Evolutionary conservation across 2,113 vertebrate species (phyloP).

Genomic region (Pygoscelis antarcticus): DNA sequence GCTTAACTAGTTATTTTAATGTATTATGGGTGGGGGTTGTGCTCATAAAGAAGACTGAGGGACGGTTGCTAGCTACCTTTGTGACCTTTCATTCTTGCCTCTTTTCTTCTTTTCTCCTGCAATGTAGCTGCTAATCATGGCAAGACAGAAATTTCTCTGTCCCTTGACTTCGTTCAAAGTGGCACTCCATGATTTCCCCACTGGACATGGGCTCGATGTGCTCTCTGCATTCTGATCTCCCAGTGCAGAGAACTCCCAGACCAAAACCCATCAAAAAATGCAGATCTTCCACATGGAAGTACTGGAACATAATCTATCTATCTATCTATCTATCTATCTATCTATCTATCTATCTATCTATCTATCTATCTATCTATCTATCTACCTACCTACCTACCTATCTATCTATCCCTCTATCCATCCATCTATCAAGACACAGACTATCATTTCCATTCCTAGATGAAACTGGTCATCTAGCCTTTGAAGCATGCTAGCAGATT

Average conservation of each 20-base stretch:
- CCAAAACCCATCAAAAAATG: neutral
- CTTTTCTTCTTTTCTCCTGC: neutral
- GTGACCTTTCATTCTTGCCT: neutral
- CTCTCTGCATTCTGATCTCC: neutral
- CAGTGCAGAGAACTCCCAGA: neutral
- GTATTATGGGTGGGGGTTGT: neutral
- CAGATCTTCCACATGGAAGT: neutral
- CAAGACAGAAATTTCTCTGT: neutral
- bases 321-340: too few relatives aligned
- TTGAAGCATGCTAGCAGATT: neutral
- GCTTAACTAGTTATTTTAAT: neutral
- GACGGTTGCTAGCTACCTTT: accelerated
- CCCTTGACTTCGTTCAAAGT: neutral
- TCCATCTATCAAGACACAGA: neutral
- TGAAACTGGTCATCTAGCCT: neutral
- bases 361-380: accelerated
- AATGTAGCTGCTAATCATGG: neutral
- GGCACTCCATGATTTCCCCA: neutral
- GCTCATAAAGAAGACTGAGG: neutral
- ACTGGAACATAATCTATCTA: neutral
- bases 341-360: too few relatives aligned
- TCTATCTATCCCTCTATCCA: too few relatives aligned
- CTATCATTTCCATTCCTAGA: neutral
- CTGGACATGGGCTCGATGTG: neutral
- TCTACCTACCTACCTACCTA: too few relatives aligned